phyloP scores from a whole-genome alignment of 2,888 invertebrate species.

The Epinotia ramella region DNA sequence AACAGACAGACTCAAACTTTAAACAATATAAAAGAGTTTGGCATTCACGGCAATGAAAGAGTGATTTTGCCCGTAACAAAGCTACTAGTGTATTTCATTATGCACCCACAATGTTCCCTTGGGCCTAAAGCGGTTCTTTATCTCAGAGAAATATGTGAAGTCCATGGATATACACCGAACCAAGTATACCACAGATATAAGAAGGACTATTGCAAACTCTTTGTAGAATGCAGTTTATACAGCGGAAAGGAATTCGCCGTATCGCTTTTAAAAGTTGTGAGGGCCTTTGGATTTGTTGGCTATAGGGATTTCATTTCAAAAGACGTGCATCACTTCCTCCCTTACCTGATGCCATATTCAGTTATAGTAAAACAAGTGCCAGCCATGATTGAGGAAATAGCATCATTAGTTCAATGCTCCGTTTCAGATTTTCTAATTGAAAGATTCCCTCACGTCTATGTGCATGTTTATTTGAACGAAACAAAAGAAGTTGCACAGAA shows the following conservation, averaged over 20 bases:
- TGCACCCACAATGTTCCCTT: slow-evolving; percentile 86
- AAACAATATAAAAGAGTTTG: slow-evolving; percentile 82
- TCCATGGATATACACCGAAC: slow-evolving; percentile 82
- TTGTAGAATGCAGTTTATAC: slow-evolving; percentile 86
- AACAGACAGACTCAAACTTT: slow-evolving; percentile 83
- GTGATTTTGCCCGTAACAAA: slow-evolving; percentile 78
- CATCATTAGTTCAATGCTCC: slow-evolving; percentile 84
- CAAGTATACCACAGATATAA: slow-evolving; percentile 87
- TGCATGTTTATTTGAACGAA: slow-evolving; percentile 88
- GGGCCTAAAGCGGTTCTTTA: slow-evolving; percentile 85
- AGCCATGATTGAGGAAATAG: slow-evolving; percentile 87
- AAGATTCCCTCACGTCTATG: slow-evolving; percentile 89
- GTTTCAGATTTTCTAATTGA: slow-evolving; percentile 86
- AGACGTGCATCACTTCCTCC: slow-evolving; percentile 88
- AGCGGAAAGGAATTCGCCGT: slow-evolving; percentile 85
- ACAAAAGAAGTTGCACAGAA: slow-evolving; percentile 83
- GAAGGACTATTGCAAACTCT: slow-evolving; percentile 86
- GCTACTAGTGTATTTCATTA: slow-evolving; percentile 86
- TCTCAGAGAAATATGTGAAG: slow-evolving; percentile 84
- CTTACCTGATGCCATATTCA: slow-evolving; percentile 86
- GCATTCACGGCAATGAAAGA: slow-evolving; percentile 66
- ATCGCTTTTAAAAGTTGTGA: slow-evolving; percentile 86
- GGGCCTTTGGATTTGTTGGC: slow-evolving; percentile 88
- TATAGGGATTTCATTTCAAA: slow-evolving; percentile 89
- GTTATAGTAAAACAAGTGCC: slow-evolving; percentile 84